Conservation (phyloP, 2,888 invertebrate species). For the Tiliacea citrago region DNA sequence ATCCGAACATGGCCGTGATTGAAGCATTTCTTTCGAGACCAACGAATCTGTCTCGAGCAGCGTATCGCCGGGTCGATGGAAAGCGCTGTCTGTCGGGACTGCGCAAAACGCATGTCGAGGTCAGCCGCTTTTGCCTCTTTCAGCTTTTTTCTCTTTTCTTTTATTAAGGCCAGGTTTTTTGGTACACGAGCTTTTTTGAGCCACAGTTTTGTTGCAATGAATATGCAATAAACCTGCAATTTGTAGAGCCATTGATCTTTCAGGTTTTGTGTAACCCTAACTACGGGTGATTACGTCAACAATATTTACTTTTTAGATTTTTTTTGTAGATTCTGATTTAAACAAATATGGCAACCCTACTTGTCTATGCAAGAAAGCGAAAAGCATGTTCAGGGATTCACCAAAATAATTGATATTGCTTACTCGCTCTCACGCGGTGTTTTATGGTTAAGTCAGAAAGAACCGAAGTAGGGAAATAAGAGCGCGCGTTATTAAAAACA, state of each 20-base stretch:
- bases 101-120: constrained; percentile 63
- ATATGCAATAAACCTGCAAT: neutral
- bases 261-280: neutral
- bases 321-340: no score
- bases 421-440: no score
- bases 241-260: neutral
- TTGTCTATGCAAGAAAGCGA: no score
- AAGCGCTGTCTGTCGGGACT: constrained; percentile 49
- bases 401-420: neutral
- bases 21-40: constrained; percentile 34
- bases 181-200: constrained; percentile 3
- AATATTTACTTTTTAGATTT: no score
- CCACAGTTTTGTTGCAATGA: constrained; percentile 7
- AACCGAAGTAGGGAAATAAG: no score
- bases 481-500: no score
- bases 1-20: constrained; percentile 24
- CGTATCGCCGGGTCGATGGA: constrained; percentile 53
- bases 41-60: constrained; percentile 29
- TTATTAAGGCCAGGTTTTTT: constrained; percentile 52
- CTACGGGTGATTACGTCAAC: neutral
- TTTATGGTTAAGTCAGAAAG: no score
- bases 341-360: no score
- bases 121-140: constrained; percentile 62
- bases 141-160: constrained; percentile 64
- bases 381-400: no score